These are phyloP conservation scores for Carollia perspicillata DNA, from an alignment of 2,113 vertebrate species.

Conservation along the genomic window DNA sequence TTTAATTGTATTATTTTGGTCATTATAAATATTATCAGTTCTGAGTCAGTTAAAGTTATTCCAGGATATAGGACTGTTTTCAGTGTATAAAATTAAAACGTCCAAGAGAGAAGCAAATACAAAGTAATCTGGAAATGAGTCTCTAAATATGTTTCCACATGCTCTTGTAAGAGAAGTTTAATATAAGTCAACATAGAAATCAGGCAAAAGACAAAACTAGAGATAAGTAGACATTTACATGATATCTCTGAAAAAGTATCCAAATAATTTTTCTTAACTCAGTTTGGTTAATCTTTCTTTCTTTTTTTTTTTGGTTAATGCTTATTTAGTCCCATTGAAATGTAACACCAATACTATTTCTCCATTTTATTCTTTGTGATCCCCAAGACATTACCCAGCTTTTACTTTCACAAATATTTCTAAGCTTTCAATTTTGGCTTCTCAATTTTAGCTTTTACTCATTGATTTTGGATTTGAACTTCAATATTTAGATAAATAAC, in stretches of 20 bases:
- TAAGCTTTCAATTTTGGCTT: not conserved
- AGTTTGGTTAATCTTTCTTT: not conserved
- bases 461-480: not conserved
- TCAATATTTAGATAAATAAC: slow-evolving; percentile 22
- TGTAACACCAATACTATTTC: not conserved
- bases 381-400: not conserved
- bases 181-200: not conserved
- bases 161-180: not conserved
- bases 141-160: not conserved
- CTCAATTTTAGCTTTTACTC: not conserved
- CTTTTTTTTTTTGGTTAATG: not conserved
- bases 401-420: not conserved
- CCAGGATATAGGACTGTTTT: not conserved
- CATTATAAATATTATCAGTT: not conserved
- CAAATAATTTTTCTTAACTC: not conserved
- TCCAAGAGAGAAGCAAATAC: not conserved
- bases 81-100: not conserved
- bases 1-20: not conserved
- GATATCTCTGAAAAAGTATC: not conserved
- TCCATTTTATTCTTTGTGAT: not conserved
- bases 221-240: not conserved
- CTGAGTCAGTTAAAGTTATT: not conserved
- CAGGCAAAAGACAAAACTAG: not conserved
- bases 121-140: not conserved
- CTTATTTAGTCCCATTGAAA: not conserved